Conservation (phyloP, 2,888 invertebrate genomes). For the Notodonta ziczac region DNA sequence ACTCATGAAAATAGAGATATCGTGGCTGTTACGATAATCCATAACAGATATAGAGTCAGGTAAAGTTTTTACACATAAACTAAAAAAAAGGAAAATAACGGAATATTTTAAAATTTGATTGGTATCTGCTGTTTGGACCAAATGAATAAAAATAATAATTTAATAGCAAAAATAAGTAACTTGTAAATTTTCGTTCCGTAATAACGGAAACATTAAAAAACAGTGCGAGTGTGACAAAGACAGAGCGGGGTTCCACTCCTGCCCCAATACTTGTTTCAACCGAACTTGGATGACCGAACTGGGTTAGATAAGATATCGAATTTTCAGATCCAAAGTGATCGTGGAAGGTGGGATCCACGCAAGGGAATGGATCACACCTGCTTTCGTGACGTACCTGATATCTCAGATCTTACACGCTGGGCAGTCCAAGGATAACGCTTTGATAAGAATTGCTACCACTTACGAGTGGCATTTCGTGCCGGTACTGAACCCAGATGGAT, state of each 20-base stretch:
- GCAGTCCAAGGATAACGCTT: slow-evolving; percentile 58
- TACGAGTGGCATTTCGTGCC: slow-evolving; percentile 90
- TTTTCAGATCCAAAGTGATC: slow-evolving; percentile 76
- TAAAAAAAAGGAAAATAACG: too few species aligned
- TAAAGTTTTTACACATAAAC: background rate
- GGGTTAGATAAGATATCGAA: background rate
- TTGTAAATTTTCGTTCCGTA: too few species aligned
- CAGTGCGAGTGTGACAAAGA: too few species aligned
- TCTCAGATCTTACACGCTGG: slow-evolving; percentile 72
- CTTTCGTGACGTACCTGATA: slow-evolving; percentile 85
- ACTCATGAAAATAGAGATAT: slow-evolving; percentile 69
- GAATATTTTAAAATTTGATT: too few species aligned
- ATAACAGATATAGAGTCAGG: slow-evolving; percentile 34
- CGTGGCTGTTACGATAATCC: slow-evolving; percentile 46
- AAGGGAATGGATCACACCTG: slow-evolving; percentile 89
- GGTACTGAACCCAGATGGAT: slow-evolving; percentile 91
- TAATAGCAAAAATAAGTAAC: too few species aligned
- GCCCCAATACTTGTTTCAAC: background rate
- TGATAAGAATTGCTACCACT: slow-evolving; percentile 69
- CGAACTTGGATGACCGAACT: background rate
- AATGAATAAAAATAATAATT: too few species aligned
- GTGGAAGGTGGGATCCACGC: slow-evolving; percentile 88
- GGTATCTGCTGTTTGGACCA: too few species aligned
- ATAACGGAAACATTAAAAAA: too few species aligned
- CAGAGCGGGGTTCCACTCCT: background rate